Evolutionary conservation across 2,797 vertebrate species (phyloP).

Genomic region (Melanitta fusca): DNA sequence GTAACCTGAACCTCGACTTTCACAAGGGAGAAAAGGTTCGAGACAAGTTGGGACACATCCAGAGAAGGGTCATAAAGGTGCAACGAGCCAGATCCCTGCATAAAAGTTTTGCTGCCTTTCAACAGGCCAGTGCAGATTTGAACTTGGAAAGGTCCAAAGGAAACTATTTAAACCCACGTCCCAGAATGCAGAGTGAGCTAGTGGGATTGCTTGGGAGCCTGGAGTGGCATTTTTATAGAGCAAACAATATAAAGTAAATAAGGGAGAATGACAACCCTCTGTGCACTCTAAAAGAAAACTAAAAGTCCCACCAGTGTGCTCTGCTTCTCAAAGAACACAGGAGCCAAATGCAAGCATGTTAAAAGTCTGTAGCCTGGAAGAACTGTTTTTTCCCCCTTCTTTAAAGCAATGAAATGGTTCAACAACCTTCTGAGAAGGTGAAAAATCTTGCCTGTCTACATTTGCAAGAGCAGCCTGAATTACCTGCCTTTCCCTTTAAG

Average conservation of each 20-base stretch:
- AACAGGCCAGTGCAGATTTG: slow-evolving; percentile 21
- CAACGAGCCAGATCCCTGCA: slow-evolving; percentile 27
- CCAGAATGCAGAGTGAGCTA: slow-evolving; percentile 53
- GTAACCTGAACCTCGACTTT: slow-evolving; percentile 56
- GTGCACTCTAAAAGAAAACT: slow-evolving; percentile 29
- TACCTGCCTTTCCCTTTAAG: slow-evolving; percentile 82
- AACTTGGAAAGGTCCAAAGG: slow-evolving; percentile 57
- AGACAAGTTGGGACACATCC: slow-evolving; percentile 63
- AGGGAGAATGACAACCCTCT: slow-evolving; percentile 37
- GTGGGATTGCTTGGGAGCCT: slow-evolving; percentile 28
- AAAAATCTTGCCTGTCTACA: slow-evolving; percentile 66
- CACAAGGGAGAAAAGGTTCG: slow-evolving; percentile 31
- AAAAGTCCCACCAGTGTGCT: background rate
- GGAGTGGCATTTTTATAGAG: slow-evolving; percentile 47
- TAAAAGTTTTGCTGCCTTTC: slow-evolving; percentile 50
- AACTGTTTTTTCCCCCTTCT: background rate
- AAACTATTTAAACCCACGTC: slow-evolving; percentile 49
- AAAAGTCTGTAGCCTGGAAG: slow-evolving; percentile 5
- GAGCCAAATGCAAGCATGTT: background rate
- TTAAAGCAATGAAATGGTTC: slow-evolving; percentile 48
- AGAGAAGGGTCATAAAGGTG: slow-evolving; percentile 50
- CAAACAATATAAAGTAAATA: slow-evolving; percentile 67
- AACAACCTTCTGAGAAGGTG: slow-evolving; percentile 48
- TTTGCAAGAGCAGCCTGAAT: slow-evolving; percentile 71
- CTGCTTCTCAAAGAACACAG: slow-evolving; percentile 17